These are phyloP conservation scores for Drosophila punjabiensis DNA, from an alignment of 1,140 invertebrate species.

Conservation along the genomic window DNA sequence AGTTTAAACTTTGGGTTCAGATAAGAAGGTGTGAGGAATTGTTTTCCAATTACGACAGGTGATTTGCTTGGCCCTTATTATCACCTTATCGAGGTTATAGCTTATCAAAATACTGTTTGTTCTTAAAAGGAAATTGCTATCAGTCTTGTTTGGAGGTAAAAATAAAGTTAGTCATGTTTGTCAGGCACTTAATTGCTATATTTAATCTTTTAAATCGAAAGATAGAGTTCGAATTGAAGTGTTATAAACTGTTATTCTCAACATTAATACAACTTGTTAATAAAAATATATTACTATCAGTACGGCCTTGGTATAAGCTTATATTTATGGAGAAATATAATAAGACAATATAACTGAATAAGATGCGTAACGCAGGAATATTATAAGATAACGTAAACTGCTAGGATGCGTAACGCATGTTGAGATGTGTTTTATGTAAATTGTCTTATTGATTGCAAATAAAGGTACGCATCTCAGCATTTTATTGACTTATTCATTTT, in stretches of 20 bases:
- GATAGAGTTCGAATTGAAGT: neutral
- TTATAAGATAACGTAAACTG: neutral
- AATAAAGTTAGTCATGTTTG: conserved; percentile 6
- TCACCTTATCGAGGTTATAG: neutral
- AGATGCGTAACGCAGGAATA: neutral
- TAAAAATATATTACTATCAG: neutral
- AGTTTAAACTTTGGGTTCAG: neutral
- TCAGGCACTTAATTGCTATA: neutral
- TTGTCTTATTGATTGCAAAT: no score
- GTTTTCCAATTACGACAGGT: neutral
- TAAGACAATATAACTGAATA: neutral
- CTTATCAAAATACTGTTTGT: neutral
- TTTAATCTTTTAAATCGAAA: neutral
- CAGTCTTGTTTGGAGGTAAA: neutral
- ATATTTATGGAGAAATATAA: neutral
- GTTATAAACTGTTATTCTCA: no score
- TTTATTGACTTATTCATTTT: no score
- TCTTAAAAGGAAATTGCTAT: neutral
- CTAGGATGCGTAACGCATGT: neutral
- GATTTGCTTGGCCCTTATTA: neutral
- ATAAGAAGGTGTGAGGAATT: neutral
- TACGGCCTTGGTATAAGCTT: neutral
- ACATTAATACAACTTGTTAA: neutral
- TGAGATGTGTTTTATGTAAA: no score
- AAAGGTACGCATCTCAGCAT: no score